phyloP scores from a whole-genome alignment of 2,888 invertebrate species.

The Colostygia pectinataria region DNA sequence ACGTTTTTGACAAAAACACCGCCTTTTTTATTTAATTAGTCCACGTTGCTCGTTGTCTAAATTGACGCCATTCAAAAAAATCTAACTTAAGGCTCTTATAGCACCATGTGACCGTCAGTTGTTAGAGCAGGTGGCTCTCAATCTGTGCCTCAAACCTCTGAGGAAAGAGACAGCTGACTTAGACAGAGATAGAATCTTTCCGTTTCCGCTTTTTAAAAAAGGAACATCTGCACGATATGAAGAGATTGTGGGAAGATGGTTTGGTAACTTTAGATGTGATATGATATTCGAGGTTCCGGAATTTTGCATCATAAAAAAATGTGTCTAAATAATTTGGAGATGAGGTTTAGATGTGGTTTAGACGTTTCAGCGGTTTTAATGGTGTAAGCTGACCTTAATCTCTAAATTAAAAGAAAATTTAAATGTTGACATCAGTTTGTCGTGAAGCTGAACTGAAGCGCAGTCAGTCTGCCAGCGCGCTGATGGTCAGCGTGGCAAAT shows the following conservation, averaged over 20 bases:
- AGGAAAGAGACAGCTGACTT: conserved; percentile 46
- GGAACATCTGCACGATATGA: conserved; percentile 72
- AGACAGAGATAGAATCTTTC: conserved; percentile 64
- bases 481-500: too few relatives aligned
- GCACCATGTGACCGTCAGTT: conserved; percentile 74
- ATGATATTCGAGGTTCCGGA: conserved; percentile 7
- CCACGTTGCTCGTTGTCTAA: too few relatives aligned
- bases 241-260: conserved; percentile 55
- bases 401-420: too few relatives aligned
- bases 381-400: too few relatives aligned
- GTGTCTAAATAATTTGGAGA: not conserved
- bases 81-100: not conserved
- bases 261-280: conserved; percentile 34
- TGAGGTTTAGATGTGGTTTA: too few relatives aligned
- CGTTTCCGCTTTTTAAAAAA: conserved; percentile 76
- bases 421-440: too few relatives aligned
- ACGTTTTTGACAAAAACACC: too few relatives aligned
- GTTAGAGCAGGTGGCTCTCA: conserved; percentile 72
- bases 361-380: too few relatives aligned
- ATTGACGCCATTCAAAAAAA: too few relatives aligned
- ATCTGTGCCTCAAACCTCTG: conserved; percentile 68
- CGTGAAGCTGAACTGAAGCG: too few relatives aligned
- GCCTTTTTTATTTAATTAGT: too few relatives aligned
- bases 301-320: not conserved
- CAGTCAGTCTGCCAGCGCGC: too few relatives aligned